A percentile compares a stretch with the other conserved stretches of the same genome.
phyloP scores from a whole-genome alignment of 2,888 invertebrate species.

The Calliopum simillimum region DNA sequence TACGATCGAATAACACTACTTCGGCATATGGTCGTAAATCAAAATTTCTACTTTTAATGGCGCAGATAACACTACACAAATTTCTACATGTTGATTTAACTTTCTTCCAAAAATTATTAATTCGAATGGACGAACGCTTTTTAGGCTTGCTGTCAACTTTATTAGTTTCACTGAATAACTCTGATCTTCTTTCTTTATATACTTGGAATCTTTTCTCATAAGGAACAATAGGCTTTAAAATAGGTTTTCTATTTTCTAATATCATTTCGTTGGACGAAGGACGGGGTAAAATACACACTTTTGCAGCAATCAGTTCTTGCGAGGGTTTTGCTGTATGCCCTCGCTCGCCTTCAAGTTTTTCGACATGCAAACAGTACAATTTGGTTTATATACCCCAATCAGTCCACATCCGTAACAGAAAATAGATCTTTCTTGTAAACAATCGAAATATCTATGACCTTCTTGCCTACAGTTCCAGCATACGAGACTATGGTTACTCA shows the following conservation, averaged over 20 bases:
- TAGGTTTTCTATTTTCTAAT: background rate
- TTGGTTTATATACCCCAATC: conserved; percentile 24
- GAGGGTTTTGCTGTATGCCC: conserved; percentile 1
- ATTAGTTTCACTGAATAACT: background rate
- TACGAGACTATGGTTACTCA: no score
- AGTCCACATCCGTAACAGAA: conserved; percentile 32
- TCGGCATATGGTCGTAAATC: no score
- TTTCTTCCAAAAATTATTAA: background rate
- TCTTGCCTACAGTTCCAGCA: no score
- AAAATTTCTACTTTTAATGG: background rate
- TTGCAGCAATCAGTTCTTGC: background rate
- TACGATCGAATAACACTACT: no score
- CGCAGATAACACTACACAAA: background rate
- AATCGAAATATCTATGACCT: conserved; percentile 25
- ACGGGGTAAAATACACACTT: no score
- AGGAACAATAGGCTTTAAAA: conserved; percentile 13
- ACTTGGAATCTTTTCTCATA: no score
- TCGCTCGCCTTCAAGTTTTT: conserved; percentile 27
- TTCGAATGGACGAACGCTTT: background rate
- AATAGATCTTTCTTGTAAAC: conserved; percentile 14
- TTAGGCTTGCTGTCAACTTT: background rate
- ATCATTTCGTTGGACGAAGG: no score
- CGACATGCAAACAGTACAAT: conserved; percentile 24
- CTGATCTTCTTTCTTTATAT: no score
- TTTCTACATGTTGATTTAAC: background rate